phyloP scores from a whole-genome alignment of 1,140 invertebrate genomes.

The Cotesia typhae region DNA sequence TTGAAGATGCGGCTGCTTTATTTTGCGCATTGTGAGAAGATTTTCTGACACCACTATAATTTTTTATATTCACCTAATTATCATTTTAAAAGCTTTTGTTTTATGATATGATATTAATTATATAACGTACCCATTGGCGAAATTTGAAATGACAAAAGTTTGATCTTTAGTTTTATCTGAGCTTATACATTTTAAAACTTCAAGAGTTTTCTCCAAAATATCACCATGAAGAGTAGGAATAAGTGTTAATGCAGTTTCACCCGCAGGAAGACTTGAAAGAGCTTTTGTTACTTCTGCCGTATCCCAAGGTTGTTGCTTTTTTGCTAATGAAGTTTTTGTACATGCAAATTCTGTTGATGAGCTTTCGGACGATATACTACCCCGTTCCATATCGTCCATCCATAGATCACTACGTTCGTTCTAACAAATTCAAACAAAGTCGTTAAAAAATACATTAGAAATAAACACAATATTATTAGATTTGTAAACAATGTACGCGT shows the following conservation, averaged over 20 bases:
- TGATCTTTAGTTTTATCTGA: slow-evolving; percentile 29
- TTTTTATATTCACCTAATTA: slow-evolving; percentile 1
- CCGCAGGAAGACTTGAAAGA: slow-evolving; percentile 55
- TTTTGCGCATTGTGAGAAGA: slow-evolving; percentile 47
- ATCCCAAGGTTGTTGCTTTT: slow-evolving; percentile 54
- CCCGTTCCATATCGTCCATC: slow-evolving; percentile 47
- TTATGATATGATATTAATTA: background rate
- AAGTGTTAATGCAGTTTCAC: slow-evolving; percentile 50
- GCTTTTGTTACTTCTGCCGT: slow-evolving; percentile 52
- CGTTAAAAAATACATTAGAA: background rate
- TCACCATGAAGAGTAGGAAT: slow-evolving; percentile 50
- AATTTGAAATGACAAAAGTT: slow-evolving; percentile 40
- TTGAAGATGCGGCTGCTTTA: slow-evolving; percentile 41
- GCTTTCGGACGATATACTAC: slow-evolving; percentile 56
- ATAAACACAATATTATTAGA: background rate
- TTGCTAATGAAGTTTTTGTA: slow-evolving; percentile 44
- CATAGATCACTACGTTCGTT: slow-evolving; percentile 48
- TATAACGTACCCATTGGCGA: slow-evolving; percentile 50
- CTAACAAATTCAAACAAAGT: slow-evolving; percentile 36
- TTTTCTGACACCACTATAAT: slow-evolving; percentile 47
- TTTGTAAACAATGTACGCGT: too few species aligned
- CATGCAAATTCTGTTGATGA: slow-evolving; percentile 45
- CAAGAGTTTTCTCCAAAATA: slow-evolving; percentile 43
- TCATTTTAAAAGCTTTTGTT: background rate
- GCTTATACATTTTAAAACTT: slow-evolving; percentile 45